A percentile compares a stretch with the other conserved stretches of the same genome.
phyloP scores from a whole-genome alignment of 2,113 vertebrate species.

The Dipodomys spectabilis region DNA sequence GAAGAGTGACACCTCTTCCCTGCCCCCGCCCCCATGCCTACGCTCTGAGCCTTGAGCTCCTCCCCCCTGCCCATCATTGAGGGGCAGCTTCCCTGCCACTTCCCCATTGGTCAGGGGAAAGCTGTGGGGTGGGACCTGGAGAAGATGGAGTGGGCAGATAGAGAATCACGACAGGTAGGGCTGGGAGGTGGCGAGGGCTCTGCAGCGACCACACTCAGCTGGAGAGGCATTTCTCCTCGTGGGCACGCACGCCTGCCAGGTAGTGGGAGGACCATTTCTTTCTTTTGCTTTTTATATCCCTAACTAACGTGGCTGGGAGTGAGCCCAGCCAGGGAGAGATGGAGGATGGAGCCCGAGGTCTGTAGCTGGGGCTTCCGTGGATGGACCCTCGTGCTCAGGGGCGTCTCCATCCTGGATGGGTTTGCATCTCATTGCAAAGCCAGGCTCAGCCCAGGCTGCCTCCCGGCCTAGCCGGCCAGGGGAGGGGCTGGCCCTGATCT shows the following conservation, averaged over 20 bases:
- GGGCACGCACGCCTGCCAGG: neutral
- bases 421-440: neutral
- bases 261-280: slow-evolving; percentile 61
- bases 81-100: neutral
- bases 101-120: neutral
- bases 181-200: neutral
- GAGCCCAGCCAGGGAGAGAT: neutral
- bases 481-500: neutral
- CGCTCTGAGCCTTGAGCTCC: no score
- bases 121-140: neutral
- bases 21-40: neutral
- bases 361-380: neutral
- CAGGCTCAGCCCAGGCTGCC: neutral
- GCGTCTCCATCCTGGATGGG: no score
- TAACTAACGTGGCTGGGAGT: neutral
- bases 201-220: neutral
- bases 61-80: neutral
- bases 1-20: neutral
- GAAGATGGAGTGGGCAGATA: neutral
- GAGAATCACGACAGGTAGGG: neutral
- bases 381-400: neutral
- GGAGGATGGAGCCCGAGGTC: neutral
- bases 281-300: slow-evolving; percentile 60
- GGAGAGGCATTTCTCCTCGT: neutral
- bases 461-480: no score